Evolutionary conservation across 2,797 vertebrate species (phyloP).

Genomic region (Microcaecilia unicolor): DNA sequence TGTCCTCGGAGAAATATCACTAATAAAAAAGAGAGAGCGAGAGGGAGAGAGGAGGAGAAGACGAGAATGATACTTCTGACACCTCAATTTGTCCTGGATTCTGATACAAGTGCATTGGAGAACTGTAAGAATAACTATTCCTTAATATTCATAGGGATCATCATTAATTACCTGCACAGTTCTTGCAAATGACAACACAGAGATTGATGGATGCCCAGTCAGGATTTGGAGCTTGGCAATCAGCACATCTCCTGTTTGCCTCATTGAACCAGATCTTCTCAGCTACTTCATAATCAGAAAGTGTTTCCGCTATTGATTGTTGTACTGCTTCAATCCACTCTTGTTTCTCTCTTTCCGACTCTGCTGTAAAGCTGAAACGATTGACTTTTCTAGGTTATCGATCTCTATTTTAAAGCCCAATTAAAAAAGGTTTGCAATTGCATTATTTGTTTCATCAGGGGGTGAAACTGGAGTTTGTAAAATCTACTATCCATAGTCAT

Average conservation of each 20-base stretch:
- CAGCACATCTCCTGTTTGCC: slow-evolving; percentile 86
- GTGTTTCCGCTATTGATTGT: slow-evolving; percentile 88
- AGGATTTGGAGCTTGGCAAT: slow-evolving; percentile 72
- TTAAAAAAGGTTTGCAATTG: slow-evolving; percentile 52
- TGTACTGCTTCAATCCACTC: slow-evolving; percentile 91
- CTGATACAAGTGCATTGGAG: too few species aligned
- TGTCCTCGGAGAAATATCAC: too few species aligned
- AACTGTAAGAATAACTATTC: slow-evolving; percentile 23
- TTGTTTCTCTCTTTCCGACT: slow-evolving; percentile 85
- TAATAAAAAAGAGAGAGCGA: not conserved
- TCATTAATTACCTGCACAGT: slow-evolving; percentile 81
- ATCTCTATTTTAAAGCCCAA: slow-evolving; percentile 67
- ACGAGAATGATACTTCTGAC: too few species aligned
- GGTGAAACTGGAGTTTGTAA: slow-evolving; percentile 14
- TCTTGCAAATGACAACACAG: slow-evolving; percentile 92
- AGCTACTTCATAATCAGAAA: slow-evolving; percentile 95
- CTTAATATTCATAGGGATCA: not conserved
- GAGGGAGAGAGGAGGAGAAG: not conserved
- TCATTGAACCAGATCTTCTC: slow-evolving; percentile 98
- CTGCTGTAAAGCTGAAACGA: slow-evolving; percentile 87
- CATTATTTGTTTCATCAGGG: slow-evolving; percentile 39
- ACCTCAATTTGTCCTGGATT: too few species aligned
- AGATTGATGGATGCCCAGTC: slow-evolving; percentile 97
- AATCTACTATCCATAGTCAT: slow-evolving; percentile 1
- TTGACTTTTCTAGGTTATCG: slow-evolving; percentile 58